Percentiles rank a stretch among this genome's conserved stretches.
Evolutionary conservation across 2,113 vertebrate species (phyloP).

Genomic region (Gobiocypris rarus): DNA sequence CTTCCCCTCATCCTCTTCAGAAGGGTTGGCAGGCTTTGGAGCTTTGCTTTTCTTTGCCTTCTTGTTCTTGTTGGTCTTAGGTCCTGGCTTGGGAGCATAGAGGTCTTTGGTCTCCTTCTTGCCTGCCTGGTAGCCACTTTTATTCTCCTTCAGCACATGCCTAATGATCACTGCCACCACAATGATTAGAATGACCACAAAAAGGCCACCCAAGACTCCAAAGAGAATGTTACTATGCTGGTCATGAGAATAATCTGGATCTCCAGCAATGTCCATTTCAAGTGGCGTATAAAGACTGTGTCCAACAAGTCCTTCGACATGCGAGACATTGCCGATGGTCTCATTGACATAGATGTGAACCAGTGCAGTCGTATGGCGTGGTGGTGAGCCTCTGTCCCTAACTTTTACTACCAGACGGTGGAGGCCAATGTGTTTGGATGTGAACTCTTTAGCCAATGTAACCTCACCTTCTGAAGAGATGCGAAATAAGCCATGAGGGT

Average conservation of each 20-base stretch:
- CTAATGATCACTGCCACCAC: constrained; percentile 88
- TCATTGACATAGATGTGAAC: constrained; percentile 97
- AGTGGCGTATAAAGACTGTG: constrained; percentile 94
- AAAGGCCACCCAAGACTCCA: constrained; percentile 88
- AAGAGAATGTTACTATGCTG: constrained; percentile 91
- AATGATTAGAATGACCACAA: constrained; percentile 89
- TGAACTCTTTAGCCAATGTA: constrained; percentile 88
- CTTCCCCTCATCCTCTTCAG: constrained; percentile 91
- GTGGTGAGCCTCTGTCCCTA: constrained; percentile 90
- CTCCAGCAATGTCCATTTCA: constrained; percentile 93
- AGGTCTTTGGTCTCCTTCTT: constrained; percentile 98
- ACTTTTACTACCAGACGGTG: constrained; percentile 93
- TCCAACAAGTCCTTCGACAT: constrained; percentile 90
- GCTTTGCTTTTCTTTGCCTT: constrained; percentile 93
- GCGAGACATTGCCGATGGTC: constrained; percentile 87
- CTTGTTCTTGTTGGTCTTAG: constrained; percentile 89
- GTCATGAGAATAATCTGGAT: constrained; percentile 87
- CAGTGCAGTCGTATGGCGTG: constrained; percentile 87
- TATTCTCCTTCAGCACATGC: constrained; percentile 92
- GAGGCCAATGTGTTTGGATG: constrained; percentile 89
- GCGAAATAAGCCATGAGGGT: constrained; percentile 92
- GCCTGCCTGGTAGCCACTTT: constrained; percentile 96
- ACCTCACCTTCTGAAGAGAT: constrained; percentile 90
- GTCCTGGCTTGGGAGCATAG: constrained; percentile 89
- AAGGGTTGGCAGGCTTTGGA: constrained; percentile 88